phyloP scores from a whole-genome alignment of 2,113 vertebrate genomes.

The Rhynchopsitta pachyrhyncha region DNA sequence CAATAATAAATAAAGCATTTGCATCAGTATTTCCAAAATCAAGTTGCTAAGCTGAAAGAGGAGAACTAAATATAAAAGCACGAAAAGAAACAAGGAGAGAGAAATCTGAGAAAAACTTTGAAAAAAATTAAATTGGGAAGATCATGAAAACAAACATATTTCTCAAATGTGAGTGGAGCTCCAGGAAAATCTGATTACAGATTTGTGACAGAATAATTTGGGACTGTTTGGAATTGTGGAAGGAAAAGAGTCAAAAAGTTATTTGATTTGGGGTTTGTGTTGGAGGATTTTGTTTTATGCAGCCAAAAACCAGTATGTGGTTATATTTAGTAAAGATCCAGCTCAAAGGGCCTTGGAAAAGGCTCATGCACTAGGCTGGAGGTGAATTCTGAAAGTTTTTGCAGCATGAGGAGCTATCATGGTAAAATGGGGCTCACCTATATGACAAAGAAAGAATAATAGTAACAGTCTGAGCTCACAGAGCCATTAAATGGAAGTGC shows the following conservation, averaged over 20 bases:
- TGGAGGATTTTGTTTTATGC: background rate
- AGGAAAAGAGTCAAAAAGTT: background rate
- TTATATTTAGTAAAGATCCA: background rate
- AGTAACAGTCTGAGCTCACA: background rate
- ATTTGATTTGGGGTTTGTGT: conserved; percentile 9
- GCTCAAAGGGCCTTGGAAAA: background rate
- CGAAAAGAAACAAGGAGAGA: background rate
- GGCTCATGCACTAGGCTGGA: background rate
- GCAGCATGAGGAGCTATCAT: background rate
- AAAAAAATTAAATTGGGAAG: background rate
- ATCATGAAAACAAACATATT: conserved; percentile 11
- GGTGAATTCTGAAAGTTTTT: conserved; percentile 9
- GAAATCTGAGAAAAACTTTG: background rate
- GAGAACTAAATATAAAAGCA: background rate
- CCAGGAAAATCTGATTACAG: conserved; percentile 51
- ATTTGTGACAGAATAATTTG: conserved; percentile 35
- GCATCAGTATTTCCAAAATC: background rate
- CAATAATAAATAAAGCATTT: background rate
- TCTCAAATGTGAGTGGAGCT: conserved; percentile 5
- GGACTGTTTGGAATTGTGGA: background rate
- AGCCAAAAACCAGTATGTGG: background rate
- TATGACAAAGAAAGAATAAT: background rate
- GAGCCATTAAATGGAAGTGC: background rate
- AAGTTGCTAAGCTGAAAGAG: background rate
- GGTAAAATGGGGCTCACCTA: background rate